phyloP scores from a whole-genome alignment of 2,113 vertebrate species.

The Lynx canadensis region DNA sequence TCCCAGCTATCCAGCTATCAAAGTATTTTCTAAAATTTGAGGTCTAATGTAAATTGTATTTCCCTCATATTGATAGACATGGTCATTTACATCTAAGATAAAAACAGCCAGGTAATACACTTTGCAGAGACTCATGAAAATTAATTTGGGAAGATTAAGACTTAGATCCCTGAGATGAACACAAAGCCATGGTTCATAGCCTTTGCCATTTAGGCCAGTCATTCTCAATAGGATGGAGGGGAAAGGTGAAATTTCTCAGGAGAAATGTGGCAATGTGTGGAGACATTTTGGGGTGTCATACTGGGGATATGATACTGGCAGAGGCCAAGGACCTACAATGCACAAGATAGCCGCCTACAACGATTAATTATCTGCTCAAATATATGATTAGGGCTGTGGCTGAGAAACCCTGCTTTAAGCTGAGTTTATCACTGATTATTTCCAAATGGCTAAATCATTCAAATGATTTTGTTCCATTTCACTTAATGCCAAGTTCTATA shows the following conservation, averaged over 20 bases:
- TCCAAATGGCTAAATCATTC: not conserved
- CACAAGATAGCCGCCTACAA: not conserved
- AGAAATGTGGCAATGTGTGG: not conserved
- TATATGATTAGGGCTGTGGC: not conserved
- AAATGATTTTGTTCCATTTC: not conserved
- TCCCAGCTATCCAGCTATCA: not conserved
- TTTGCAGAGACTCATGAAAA: not conserved
- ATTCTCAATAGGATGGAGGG: not conserved
- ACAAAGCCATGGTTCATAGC: not conserved
- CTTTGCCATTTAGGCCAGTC: not conserved
- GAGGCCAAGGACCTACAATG: not conserved
- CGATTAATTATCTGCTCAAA: not conserved
- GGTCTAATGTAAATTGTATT: not conserved
- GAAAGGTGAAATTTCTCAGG: not conserved
- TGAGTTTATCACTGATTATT: not conserved
- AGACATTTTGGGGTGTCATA: not conserved
- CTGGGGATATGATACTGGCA: not conserved
- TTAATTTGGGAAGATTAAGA: conserved; percentile 14
- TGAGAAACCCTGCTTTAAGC: not conserved
- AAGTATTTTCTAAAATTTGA: not conserved
- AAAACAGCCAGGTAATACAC: not conserved
- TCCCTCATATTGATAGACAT: not conserved
- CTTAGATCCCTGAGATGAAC: not conserved
- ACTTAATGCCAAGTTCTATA: not conserved
- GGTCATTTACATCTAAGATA: not conserved